Evolutionary conservation across 2,888 invertebrate species (phyloP).

Genomic region (Drosophila eohydei): DNA sequence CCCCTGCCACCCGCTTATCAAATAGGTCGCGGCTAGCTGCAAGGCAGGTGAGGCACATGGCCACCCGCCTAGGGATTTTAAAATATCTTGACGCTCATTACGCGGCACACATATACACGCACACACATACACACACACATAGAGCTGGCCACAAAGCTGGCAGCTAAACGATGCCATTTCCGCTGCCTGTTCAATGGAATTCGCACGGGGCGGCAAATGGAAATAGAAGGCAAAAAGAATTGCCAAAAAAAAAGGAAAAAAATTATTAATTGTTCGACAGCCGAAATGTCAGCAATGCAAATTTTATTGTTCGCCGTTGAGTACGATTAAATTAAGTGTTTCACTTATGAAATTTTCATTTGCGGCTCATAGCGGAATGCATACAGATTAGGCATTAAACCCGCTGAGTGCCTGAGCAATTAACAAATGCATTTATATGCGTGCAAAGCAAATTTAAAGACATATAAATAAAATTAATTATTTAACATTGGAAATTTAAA

Average conservation of each 20-base stretch:
- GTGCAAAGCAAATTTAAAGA: background rate
- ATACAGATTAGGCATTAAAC: background rate
- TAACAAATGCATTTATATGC: conserved; percentile 1
- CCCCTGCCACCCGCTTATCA: conserved; percentile 16
- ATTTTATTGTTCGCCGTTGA: background rate
- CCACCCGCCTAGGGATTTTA: conserved; percentile 37
- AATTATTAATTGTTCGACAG: conserved; percentile 44
- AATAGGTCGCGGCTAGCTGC: conserved; percentile 39
- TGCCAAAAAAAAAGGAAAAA: background rate
- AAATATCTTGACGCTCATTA: conserved; percentile 60
- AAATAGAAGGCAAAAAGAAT: conserved; percentile 19
- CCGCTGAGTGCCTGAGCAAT: background rate
- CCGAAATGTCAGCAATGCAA: conserved; percentile 12
- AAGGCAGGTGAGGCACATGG: background rate
- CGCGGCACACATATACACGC: conserved; percentile 21
- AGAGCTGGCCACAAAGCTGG: conserved; percentile 48
- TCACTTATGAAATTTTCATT: background rate
- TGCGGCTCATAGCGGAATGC: background rate
- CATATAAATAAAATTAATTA: background rate
- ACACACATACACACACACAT: conserved; percentile 9
- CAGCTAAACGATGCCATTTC: conserved; percentile 69
- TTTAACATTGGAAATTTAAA: background rate
- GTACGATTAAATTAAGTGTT: background rate
- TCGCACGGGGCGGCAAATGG: conserved; percentile 31
- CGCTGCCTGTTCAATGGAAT: conserved; percentile 54